phyloP scores from a whole-genome alignment of 2,888 invertebrate genomes.

The Aporophyla nigra region DNA sequence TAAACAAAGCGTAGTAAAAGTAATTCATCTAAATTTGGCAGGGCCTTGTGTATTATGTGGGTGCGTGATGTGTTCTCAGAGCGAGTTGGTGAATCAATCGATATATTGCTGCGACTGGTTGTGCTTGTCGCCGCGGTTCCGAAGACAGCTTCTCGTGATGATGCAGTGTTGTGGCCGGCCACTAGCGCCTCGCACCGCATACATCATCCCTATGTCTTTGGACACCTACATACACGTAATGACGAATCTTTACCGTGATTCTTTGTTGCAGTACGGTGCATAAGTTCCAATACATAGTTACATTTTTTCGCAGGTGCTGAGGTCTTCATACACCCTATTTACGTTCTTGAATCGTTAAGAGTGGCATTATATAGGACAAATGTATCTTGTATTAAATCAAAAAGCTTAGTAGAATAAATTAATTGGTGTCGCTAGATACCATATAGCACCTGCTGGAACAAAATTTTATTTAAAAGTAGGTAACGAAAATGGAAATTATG shows the following conservation, averaged over 20 bases:
- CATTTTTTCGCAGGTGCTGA: slow-evolving; percentile 81
- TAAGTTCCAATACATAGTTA: not conserved
- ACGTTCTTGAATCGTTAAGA: slow-evolving; percentile 80
- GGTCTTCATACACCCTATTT: slow-evolving; percentile 83
- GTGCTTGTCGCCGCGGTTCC: slow-evolving; percentile 76
- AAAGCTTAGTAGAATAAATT: slow-evolving; percentile 14
- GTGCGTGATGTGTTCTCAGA: slow-evolving; percentile 71
- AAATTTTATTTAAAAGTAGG: not conserved
- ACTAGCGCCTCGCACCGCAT: slow-evolving; percentile 77
- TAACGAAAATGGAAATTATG: not conserved
- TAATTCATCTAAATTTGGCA: slow-evolving; percentile 49
- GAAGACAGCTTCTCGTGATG: slow-evolving; percentile 79
- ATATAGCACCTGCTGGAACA: not conserved
- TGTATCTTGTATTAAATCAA: not conserved
- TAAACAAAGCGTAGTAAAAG: slow-evolving; percentile 37
- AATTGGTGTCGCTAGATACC: not conserved
- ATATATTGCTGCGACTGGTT: slow-evolving; percentile 80
- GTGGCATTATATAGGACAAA: not conserved
- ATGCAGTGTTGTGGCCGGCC: slow-evolving; percentile 78
- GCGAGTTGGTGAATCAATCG: slow-evolving; percentile 80
- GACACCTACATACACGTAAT: slow-evolving; percentile 82
- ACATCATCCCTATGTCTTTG: slow-evolving; percentile 83
- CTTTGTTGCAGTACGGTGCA: not conserved
- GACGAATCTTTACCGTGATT: not conserved
- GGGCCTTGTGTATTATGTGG: slow-evolving; percentile 13